phyloP scores from a whole-genome alignment of 2,888 invertebrate genomes.

The Hybos culiciformis region DNA sequence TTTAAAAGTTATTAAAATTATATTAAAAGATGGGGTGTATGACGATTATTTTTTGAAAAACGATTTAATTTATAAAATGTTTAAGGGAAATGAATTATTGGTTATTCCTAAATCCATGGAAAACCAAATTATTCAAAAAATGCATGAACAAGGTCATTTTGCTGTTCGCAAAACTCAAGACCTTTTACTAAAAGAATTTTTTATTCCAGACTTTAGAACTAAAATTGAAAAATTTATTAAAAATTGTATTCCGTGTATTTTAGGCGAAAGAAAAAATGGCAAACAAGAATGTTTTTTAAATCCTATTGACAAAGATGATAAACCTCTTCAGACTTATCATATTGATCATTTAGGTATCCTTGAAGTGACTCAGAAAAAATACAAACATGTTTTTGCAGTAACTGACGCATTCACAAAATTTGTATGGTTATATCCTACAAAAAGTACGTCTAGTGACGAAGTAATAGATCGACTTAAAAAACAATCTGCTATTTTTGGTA shows the following conservation, averaged over 20 bases:
- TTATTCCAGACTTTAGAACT: conserved; percentile 12
- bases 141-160: too few relatives aligned
- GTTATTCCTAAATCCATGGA: too few relatives aligned
- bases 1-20: conserved; percentile 10
- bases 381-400: neutral
- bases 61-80: conserved; percentile 10
- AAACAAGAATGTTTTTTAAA: conserved; percentile 25
- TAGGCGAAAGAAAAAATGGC: conserved; percentile 16
- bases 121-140: conserved; percentile 23
- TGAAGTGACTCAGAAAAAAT: too few relatives aligned
- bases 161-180: conserved; percentile 19
- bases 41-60: conserved; percentile 11
- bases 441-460: neutral
- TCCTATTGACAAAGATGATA: conserved; percentile 21
- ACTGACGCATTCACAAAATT: neutral
- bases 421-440: conserved; percentile 1
- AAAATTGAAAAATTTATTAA: conserved; percentile 8
- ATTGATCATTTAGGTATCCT: too few relatives aligned
- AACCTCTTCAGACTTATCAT: conserved; percentile 9
- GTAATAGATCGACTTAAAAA: neutral
- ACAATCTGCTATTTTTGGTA: neutral
- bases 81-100: conserved; percentile 13
- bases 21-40: conserved; percentile 7
- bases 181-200: conserved; percentile 20
- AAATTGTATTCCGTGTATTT: conserved; percentile 5